Evolutionary conservation across 2,797 vertebrate genomes (phyloP), one percentile per base, ranked within the genome.

Genomic region (Strix occidentalis): DNA sequence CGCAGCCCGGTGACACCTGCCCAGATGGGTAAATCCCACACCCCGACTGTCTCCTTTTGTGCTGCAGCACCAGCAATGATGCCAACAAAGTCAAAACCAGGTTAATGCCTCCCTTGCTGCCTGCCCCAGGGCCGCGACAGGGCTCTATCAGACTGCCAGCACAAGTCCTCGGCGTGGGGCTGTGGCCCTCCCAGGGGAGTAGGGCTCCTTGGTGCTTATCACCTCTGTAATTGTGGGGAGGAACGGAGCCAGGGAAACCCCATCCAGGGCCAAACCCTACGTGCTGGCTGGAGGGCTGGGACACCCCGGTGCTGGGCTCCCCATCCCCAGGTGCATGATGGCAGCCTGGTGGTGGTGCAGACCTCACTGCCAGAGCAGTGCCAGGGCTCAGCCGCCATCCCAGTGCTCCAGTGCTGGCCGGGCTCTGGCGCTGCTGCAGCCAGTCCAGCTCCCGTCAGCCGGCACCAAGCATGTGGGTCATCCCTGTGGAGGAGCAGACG

Each of bases 1-100:
- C 58, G 25, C 94, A 94, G 90, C 89, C 64, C 9, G 5, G 57
- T 82, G 86, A 94, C 95, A 93, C 96, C 96, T 96, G 94, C 91
- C 95, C 21, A 21, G 89, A 81, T n/a, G 83, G 87, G 90, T 96
- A 94, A 94, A 93, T 84, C 94, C 92, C 50, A 6, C 88, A 87
- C 45, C 68, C 83, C 5, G 14, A 54, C 89, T 79, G 91, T 92
- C 87, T 89, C 15, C 8, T 97, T 96, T 97, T 94, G 96, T 65
- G 35, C 95, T 93, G 88, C 89, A 94, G 68, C 57, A 66, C 74
- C 9, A 33, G 70, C 31, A 58, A 87, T 70, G 78, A 75, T n/a
- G 37, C 70, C 13, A 17, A 86, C 4, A 5, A 28, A 89, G 77
- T 90, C 97, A 97, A 56, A 85, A 83, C 12, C 71, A 89, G 97